Evolutionary conservation across 2,797 vertebrate genomes (phyloP).

Genomic region (Alcedo quadribrachys): DNA sequence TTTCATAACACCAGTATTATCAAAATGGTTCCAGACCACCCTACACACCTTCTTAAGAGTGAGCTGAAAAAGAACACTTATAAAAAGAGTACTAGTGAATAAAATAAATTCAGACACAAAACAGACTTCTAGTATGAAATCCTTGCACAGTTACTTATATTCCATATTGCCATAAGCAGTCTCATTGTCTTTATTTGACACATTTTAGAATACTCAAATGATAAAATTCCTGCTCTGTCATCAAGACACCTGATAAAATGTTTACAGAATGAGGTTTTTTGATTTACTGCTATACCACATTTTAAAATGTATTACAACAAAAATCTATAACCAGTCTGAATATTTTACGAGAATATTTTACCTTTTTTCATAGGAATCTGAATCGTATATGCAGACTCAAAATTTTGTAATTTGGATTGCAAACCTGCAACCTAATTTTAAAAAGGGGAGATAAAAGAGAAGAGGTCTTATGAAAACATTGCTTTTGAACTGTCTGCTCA

Average conservation of each 20-base stretch:
- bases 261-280: neutral
- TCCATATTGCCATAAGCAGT: neutral
- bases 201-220: neutral
- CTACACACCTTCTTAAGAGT: neutral
- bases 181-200: neutral
- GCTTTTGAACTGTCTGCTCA: neutral
- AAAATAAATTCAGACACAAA: neutral
- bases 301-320: neutral
- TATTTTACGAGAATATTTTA: constrained; percentile 41
- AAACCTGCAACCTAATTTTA: constrained; percentile 67
- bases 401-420: constrained; percentile 47
- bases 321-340: neutral
- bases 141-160: neutral
- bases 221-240: neutral
- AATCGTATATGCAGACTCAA: neutral
- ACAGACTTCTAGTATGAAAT: neutral
- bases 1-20: neutral
- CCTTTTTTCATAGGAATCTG: constrained; percentile 59
- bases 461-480: neutral
- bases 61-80: neutral
- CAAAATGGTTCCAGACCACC: neutral
- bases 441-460: neutral
- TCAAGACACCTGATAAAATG: neutral
- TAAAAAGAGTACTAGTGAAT: neutral
- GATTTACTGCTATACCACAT: neutral